Percentiles rank a stretch among this genome's conserved stretches.
Evolutionary conservation across 37 sponge, comb jelly and placozoan species (phyloP).

Genomic region (Ianthella basta): DNA sequence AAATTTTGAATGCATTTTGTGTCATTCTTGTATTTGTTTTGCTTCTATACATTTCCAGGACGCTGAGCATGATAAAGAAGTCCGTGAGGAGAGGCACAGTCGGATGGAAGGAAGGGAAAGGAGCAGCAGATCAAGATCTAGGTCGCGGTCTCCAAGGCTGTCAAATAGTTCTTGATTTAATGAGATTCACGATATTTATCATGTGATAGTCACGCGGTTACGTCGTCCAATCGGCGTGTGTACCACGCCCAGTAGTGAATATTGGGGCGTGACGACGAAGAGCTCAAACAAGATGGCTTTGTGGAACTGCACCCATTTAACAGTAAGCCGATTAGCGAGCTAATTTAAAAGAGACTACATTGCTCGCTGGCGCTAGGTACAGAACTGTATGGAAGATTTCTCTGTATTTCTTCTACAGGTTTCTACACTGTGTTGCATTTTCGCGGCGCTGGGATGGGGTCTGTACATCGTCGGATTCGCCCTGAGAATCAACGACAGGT

Average conservation of each 20-base stretch:
- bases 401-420: neutral
- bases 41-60: too few species aligned
- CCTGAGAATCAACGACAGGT: slow-evolving; percentile 22
- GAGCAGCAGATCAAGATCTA: neutral
- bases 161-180: neutral
- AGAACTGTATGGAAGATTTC: too few species aligned
- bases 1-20: too few species aligned
- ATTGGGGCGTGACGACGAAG: neutral
- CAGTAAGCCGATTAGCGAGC: neutral
- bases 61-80: neutral
- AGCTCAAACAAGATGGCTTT: neutral
- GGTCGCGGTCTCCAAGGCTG: neutral
- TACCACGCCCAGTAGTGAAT: neutral
- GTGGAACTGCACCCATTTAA: neutral
- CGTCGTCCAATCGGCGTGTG: neutral
- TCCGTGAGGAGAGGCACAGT: neutral
- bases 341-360: neutral
- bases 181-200: neutral
- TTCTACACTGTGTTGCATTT: neutral
- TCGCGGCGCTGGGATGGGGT: slow-evolving; percentile 23
- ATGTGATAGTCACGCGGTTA: neutral
- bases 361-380: too few species aligned
- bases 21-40: too few species aligned
- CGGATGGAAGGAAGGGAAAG: neutral
- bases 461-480: slow-evolving; percentile 19